Evolutionary conservation across 2,888 invertebrate genomes (phyloP).

Genomic region (Orthosia gracilis): DNA sequence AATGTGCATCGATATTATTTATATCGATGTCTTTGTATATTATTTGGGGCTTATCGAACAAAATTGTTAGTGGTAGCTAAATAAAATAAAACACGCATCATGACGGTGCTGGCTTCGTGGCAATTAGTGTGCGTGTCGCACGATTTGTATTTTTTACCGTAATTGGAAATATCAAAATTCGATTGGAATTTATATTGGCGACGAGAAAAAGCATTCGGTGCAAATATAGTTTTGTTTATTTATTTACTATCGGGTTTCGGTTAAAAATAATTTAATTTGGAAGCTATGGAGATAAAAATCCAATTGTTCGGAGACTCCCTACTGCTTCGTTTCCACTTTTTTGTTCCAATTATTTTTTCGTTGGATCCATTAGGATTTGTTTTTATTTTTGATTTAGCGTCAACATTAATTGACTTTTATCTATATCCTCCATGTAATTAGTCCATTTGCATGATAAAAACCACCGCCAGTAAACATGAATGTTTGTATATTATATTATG

Average conservation of each 20-base stretch:
- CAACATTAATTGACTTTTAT: neutral
- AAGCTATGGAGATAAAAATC: constrained; percentile 28
- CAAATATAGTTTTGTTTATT: constrained; percentile 37
- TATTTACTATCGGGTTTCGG: constrained; percentile 36
- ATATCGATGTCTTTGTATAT: constrained; percentile 22
- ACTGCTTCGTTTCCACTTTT: neutral
- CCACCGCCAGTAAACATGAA: neutral
- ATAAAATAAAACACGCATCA: constrained; percentile 56
- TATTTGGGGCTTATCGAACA: constrained; percentile 30
- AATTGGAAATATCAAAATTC: constrained; percentile 64
- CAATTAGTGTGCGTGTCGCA: constrained; percentile 70
- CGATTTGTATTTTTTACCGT: constrained; percentile 64
- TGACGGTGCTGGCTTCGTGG: constrained; percentile 62
- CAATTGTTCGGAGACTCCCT: constrained; percentile 21
- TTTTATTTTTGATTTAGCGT: neutral
- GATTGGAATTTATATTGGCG: constrained; percentile 54
- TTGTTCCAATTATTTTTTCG: constrained; percentile 14
- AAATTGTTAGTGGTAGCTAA: constrained; percentile 47
- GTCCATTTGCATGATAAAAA: neutral
- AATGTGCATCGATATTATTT: constrained; percentile 52
- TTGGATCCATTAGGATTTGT: neutral
- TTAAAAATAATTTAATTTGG: constrained; percentile 51
- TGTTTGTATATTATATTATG: neutral
- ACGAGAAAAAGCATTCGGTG: constrained; percentile 42
- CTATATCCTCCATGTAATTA: neutral